A percentile compares a stretch with the other conserved stretches of the same genome.
Conservation (phyloP, 2,797 vertebrate species). For the Parambassis ranga region DNA sequence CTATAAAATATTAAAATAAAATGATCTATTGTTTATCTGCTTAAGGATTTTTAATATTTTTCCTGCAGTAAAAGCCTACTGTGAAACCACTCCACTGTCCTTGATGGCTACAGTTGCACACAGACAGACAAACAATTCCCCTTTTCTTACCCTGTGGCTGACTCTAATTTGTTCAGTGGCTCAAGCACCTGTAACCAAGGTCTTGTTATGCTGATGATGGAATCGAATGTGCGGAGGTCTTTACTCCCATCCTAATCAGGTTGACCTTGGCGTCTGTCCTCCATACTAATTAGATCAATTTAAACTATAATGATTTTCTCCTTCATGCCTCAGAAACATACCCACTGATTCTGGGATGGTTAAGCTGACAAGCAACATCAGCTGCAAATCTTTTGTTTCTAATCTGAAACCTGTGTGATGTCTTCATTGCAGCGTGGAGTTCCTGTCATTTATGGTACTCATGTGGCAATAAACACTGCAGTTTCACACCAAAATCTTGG, state of each 20-base stretch:
- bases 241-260: conserved; percentile 54
- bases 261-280: conserved; percentile 22
- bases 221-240: conserved; percentile 85
- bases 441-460: conserved; percentile 24
- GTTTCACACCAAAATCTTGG: conserved; percentile 32
- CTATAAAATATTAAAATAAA: no score
- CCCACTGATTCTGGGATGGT: conserved; percentile 14
- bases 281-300: conserved; percentile 59
- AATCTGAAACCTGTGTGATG: conserved; percentile 7
- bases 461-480: conserved; percentile 24
- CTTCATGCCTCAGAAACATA: conserved; percentile 48
- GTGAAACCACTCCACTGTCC: no score
- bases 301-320: conserved; percentile 56
- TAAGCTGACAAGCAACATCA: conserved; percentile 2
- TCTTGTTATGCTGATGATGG: conserved; percentile 80
- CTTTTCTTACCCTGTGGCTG: conserved; percentile 76
- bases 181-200: conserved; percentile 79
- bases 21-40: no score
- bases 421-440: conserved; percentile 11
- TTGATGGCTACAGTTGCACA: no score
- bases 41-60: no score
- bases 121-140: no score
- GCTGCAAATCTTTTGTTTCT: no score
- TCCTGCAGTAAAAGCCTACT: no score
- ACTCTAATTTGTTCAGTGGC: conserved; percentile 55